Evolutionary conservation across 2,797 vertebrate genomes (phyloP), one percentile per base, ranked within the genome.

Genomic region (Syndactyla subalaris): DNA sequence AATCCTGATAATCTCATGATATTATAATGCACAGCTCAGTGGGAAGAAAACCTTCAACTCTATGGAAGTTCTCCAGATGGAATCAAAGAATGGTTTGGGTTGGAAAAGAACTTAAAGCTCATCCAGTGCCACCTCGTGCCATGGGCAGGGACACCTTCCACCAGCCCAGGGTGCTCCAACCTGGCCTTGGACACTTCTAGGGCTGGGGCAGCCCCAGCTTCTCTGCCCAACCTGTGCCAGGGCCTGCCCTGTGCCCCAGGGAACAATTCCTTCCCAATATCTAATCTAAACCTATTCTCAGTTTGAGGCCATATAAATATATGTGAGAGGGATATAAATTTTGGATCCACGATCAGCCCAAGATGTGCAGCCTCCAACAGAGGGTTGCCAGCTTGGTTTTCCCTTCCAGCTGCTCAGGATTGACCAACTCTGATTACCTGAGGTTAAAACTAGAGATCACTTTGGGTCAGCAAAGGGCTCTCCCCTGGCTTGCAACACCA

Each of bases 221-320:
- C 77, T 68, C 62, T 41, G 85, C 34, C 39, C 16, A 73, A 2
- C 49, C 59, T 38, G 32, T 43, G n/a, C 62, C 61, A 74, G 52
- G 30, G 45, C 2, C 29, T 67, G 0, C 4, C 4, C 41, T 12
- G 15, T 26, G 55, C 68, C 5, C 0, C 48, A 62, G 32, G 5
- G 10, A 6, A 1, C 0, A 0, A 55, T 43, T 75, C 1, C 12
- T 16, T n/a, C 7, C 19, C 3, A 14, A 49, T 23, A 21, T 18
- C 39, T 7, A 7, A 63, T 45, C 20, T 39, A 83, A 57, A n/a
- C 14, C 24, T 19, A 0, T 5, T 45, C 29, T 9, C 12, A 45
- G 14, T 20, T 24, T 12, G 32, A 63, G 38, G 14, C 19, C 23
- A 38, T 3, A 49, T 8, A 67, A 67, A 36, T 36, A 11, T 20